Evolutionary conservation across 2,888 invertebrate species (phyloP).

Genomic region (Timema cristinae): DNA sequence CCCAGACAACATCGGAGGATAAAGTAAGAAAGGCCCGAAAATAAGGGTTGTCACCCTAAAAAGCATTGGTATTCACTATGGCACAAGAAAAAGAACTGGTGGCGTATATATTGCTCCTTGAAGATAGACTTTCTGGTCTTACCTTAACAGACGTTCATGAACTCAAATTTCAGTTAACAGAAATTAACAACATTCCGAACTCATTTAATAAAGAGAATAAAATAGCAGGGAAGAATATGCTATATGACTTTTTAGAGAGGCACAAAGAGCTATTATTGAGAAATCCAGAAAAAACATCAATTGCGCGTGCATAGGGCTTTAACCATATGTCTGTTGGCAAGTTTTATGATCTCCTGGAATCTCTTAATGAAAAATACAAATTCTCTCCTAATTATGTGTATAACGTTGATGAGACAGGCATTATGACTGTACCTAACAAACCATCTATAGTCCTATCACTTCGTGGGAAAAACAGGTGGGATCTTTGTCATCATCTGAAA

Average conservation of each 20-base stretch:
- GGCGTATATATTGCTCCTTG: neutral
- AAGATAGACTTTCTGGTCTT: conserved; percentile 3
- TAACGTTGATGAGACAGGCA: conserved; percentile 7
- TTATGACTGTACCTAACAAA: conserved; percentile 19
- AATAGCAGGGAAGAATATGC: conserved; percentile 1
- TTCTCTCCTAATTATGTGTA: conserved; percentile 15
- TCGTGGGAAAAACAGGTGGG: conserved; percentile 27
- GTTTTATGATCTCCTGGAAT: conserved; percentile 14
- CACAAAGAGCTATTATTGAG: conserved; percentile 4
- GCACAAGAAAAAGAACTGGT: conserved; percentile 1
- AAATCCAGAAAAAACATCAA: conserved; percentile 14
- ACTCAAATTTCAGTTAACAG: neutral
- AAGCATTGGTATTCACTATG: neutral
- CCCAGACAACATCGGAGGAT: neutral
- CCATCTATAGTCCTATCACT: conserved; percentile 24
- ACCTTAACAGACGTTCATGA: conserved; percentile 10
- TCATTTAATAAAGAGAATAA: conserved; percentile 7
- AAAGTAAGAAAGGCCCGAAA: neutral
- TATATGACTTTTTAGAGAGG: conserved; percentile 1
- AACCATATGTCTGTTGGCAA: conserved; percentile 2
- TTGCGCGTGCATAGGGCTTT: neutral
- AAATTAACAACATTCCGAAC: conserved; percentile 5
- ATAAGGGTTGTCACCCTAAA: neutral
- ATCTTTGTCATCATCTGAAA: conserved; percentile 24
- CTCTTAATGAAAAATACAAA: neutral